Conservation (phyloP, 2,113 vertebrate species). For the Coryphaenoides rupestris region DNA sequence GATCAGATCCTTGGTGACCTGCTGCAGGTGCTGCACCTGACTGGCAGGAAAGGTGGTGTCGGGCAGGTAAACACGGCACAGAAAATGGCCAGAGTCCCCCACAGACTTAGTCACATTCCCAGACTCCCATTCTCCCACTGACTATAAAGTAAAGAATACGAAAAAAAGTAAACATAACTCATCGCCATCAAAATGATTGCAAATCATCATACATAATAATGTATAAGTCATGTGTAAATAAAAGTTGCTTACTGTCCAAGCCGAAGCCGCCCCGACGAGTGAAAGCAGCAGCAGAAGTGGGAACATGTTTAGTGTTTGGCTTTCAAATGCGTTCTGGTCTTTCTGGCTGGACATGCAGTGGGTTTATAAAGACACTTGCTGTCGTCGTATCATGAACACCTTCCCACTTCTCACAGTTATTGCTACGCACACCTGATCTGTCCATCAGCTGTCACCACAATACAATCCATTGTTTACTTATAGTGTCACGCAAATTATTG, state of each 20-base stretch:
- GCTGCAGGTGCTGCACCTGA: slow-evolving; percentile 55
- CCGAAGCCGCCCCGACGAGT: slow-evolving; percentile 35
- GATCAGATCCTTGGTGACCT: slow-evolving; percentile 52
- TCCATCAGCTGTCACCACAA: too few relatives aligned
- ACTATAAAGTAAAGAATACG: slow-evolving; percentile 27
- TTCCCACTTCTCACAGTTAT: slow-evolving; percentile 32
- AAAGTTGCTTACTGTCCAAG: slow-evolving; percentile 56
- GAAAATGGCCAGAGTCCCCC: slow-evolving; percentile 55
- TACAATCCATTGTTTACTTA: too few relatives aligned
- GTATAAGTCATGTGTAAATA: background rate
- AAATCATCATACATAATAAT: background rate
- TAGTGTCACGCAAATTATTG: too few relatives aligned
- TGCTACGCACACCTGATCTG: background rate
- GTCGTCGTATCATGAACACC: slow-evolving; percentile 35
- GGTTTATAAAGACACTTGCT: slow-evolving; percentile 52
- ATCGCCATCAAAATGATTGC: background rate
- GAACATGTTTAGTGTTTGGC: slow-evolving; percentile 33
- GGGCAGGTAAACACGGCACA: slow-evolving; percentile 62
- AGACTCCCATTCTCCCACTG: slow-evolving; percentile 55
- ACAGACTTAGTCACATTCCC: slow-evolving; percentile 64
- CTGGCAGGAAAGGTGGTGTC: slow-evolving; percentile 63
- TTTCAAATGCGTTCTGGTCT: slow-evolving; percentile 20
- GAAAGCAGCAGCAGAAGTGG: slow-evolving; percentile 40
- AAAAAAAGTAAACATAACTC: background rate
- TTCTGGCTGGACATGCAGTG: background rate